Percentiles rank a stretch among this genome's conserved stretches.
phyloP scores from a whole-genome alignment of 2,797 vertebrate genomes.

The Pangasius macronema region DNA sequence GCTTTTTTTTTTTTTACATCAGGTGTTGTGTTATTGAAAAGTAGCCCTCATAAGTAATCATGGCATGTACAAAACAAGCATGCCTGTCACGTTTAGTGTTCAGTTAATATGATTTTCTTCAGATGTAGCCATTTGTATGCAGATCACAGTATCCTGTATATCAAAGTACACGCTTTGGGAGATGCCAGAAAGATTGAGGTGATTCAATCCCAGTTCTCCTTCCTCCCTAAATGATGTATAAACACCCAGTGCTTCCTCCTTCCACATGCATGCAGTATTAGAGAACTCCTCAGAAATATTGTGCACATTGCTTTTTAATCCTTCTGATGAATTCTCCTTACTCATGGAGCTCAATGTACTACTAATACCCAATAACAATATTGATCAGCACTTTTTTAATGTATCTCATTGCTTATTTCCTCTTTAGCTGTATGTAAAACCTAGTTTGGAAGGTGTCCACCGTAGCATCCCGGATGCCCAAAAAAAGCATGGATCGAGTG shows the following conservation, averaged over 20 bases:
- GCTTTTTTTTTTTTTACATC: not conserved
- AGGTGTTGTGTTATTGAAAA: not conserved
- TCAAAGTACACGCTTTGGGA: constrained; percentile 22
- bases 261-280: not conserved
- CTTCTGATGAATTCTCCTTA: not conserved
- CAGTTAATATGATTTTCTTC: constrained; percentile 6
- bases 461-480: constrained; percentile 50
- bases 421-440: not conserved
- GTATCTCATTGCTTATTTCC: not conserved
- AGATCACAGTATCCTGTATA: constrained; percentile 23
- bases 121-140: constrained; percentile 24
- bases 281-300: not conserved
- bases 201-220: constrained; percentile 31
- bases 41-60: not conserved
- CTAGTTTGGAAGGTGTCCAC: constrained; percentile 34
- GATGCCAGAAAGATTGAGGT: constrained; percentile 41
- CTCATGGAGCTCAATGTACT: not conserved
- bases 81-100: constrained; percentile 8
- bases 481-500: constrained; percentile 53
- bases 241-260: constrained; percentile 15
- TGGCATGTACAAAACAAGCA: not conserved
- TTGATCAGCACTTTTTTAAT: not conserved
- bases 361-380: not conserved
- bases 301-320: not conserved
- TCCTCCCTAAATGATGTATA: constrained; percentile 24